Evolutionary conservation across 2,888 invertebrate genomes (phyloP), one percentile per base, ranked within the genome.

Genomic region (Nomada lathburiana): DNA sequence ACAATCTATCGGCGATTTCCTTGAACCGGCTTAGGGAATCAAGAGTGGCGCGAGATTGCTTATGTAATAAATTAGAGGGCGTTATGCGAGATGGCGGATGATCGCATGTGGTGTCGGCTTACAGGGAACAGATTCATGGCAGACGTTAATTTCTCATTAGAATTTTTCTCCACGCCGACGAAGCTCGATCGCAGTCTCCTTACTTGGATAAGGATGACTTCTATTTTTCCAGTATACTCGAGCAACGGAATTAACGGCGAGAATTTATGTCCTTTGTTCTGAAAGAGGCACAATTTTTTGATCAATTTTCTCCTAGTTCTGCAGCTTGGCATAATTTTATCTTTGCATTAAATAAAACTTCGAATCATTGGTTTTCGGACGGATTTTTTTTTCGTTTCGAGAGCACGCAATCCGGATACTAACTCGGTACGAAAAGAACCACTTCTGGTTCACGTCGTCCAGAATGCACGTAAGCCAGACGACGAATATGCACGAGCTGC

Each of bases 401-500:
- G 36, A 57, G 16, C 60, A 47, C 23, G 29, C 50, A 73, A 65
- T 68, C 23, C 10, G 18, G 59, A 53, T 76, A 74, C 64, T 77
- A 64, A 73, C 68, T 60, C 67, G 67, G 74, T 55, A 72, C 47
- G 68, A 76, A 85, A 80, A 70, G 72, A 79, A 53, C 74, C 60
- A 74, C 79, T 72, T 78, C 84, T 78, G 57, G 52, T 57, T 29
- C 63, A 68, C 72, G 84, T 88, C 77, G 80, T 83, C 67, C 73
- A 84, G 86, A 89, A 90, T 88, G 86, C 85, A 80, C 83, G 80
- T 86, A 86, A 86, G 75, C 57, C 76, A 71, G 82, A 82, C 81
- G 83, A 88, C 83, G 88, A 86, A 82, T 81, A 81, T 86, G 80
- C 89, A 90, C 79, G 88, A 88, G 86, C 92, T 92, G 92, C 89